Conservation (phyloP, 2,888 invertebrate genomes). For the Toxonevra muliebris region DNA sequence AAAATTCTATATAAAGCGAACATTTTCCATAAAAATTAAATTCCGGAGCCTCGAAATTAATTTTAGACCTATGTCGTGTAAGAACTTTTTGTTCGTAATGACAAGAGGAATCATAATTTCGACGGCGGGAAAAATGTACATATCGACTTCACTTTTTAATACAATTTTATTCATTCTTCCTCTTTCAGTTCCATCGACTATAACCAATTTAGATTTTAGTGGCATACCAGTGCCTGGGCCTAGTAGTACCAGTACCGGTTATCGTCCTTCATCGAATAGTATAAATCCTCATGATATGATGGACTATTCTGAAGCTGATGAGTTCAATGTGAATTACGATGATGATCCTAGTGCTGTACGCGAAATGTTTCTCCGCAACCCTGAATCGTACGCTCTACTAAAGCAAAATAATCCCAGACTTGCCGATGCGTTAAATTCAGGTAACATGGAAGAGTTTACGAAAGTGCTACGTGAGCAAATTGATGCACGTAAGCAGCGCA, state of each 20-base stretch:
- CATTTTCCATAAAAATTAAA: too few relatives aligned
- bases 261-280: constrained; percentile 27
- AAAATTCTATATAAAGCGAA: too few relatives aligned
- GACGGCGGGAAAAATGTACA: too few relatives aligned
- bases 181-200: constrained; percentile 32
- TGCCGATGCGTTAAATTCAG: constrained; percentile 89
- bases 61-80: too few relatives aligned
- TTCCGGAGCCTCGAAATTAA: too few relatives aligned
- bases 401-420: constrained; percentile 93
- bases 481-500: constrained; percentile 80
- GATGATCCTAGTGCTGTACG: constrained; percentile 86
- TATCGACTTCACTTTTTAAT: too few relatives aligned
- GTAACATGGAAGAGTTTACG: constrained; percentile 82
- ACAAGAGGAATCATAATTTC: too few relatives aligned
- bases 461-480: constrained; percentile 84
- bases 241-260: constrained; percentile 34
- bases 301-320: constrained; percentile 50
- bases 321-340: constrained; percentile 68
- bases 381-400: constrained; percentile 87
- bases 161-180: not conserved
- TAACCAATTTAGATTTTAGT: constrained; percentile 79
- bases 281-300: constrained; percentile 23
- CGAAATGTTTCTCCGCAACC: constrained; percentile 88
- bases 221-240: constrained; percentile 79
- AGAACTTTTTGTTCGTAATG: too few relatives aligned